Percentiles rank a stretch among this genome's conserved stretches.
These are phyloP conservation scores for Echeneis naucrates DNA, from an alignment of 2,797 vertebrate genomes.

Conservation along the genomic window DNA sequence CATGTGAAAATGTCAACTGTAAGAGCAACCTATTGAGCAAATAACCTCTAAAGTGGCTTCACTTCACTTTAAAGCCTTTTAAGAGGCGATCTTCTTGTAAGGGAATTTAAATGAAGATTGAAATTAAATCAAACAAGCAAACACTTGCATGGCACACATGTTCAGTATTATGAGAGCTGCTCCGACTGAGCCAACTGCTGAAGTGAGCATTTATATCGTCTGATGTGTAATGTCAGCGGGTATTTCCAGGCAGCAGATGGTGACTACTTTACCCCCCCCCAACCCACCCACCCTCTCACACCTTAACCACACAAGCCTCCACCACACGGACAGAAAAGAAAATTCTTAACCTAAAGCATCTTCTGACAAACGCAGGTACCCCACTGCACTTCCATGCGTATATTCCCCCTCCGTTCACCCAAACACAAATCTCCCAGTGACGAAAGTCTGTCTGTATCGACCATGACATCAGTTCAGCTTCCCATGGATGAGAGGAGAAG, in stretches of 20 bases:
- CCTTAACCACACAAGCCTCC: not conserved
- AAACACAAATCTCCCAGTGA: constrained; percentile 19
- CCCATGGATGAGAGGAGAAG: constrained; percentile 66
- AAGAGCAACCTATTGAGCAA: not conserved
- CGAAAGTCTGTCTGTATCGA: constrained; percentile 52
- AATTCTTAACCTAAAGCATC: not conserved
- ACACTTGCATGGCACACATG: constrained; percentile 28
- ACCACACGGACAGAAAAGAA: constrained; percentile 15
- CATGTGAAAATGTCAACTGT: not conserved
- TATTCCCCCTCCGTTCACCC: not conserved
- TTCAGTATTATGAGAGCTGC: constrained; percentile 43
- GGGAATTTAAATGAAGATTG: not conserved
- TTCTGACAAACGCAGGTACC: not conserved
- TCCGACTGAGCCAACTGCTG: constrained; percentile 41
- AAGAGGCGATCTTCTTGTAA: not conserved
- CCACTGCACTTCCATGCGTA: constrained; percentile 16
- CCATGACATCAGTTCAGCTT: constrained; percentile 71
- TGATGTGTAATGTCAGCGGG: constrained; percentile 61
- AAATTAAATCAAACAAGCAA: constrained; percentile 25
- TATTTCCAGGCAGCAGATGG: constrained; percentile 71
- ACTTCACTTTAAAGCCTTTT: not conserved
- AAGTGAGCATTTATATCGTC: constrained; percentile 54
- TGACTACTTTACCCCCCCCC: constrained; percentile 56
- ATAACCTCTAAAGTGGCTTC: not conserved
- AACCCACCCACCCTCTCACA: constrained; percentile 7